Evolutionary conservation across 92 coral and sea anemone species (phyloP).

Genomic region (Phymanthus crucifer): DNA sequence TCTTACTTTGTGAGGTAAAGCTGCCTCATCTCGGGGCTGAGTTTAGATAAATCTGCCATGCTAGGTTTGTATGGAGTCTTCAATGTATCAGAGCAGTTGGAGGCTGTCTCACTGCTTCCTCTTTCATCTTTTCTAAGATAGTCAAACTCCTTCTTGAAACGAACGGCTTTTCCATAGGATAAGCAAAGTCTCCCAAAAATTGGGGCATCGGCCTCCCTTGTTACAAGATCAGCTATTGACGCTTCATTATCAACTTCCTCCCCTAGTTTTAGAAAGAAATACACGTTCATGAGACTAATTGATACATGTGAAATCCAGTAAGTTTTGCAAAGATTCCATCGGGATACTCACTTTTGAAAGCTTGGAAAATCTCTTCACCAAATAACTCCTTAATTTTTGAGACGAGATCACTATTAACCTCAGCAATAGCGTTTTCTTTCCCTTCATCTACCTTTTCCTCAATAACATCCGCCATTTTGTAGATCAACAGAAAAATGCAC

Average conservation of each 20-base stretch:
- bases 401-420: not conserved
- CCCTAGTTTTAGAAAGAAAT: constrained; percentile 28
- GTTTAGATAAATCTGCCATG: constrained; percentile 11
- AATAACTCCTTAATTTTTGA: constrained; percentile 3
- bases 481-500: not conserved
- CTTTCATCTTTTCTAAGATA: constrained; percentile 8
- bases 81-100: constrained; percentile 3
- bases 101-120: constrained; percentile 1
- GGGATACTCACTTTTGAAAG: constrained; percentile 6
- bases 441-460: not conserved
- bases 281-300: not conserved
- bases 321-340: not conserved
- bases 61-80: constrained; percentile 5
- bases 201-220: constrained; percentile 42
- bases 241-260: constrained; percentile 44
- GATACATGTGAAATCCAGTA: not conserved
- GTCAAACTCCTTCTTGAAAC: constrained; percentile 35
- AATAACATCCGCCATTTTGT: not conserved
- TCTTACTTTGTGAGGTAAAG: constrained; percentile 18
- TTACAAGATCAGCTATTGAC: constrained; percentile 27
- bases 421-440: not conserved
- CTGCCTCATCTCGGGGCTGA: constrained; percentile 17
- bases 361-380: constrained; percentile 3
- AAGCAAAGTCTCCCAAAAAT: constrained; percentile 40
- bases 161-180: constrained; percentile 41